Evolutionary conservation across 2,797 vertebrate genomes (phyloP).

Genomic region (Lithobates pipiens): DNA sequence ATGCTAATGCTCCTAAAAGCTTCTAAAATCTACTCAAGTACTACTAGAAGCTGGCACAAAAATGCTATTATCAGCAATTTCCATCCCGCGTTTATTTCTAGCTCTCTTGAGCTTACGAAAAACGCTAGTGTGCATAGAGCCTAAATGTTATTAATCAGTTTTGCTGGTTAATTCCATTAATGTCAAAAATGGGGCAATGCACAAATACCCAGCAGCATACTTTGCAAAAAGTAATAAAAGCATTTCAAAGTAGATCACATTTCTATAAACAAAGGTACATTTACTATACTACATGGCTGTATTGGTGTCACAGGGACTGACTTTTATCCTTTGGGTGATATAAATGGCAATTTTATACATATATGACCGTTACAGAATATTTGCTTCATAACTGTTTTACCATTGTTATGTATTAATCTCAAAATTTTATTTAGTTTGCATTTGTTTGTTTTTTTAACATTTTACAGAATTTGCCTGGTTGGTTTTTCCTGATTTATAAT

Average conservation of each 20-base stretch:
- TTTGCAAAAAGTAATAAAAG: background rate
- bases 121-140: too few relatives aligned
- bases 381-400: background rate
- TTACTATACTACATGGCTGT: constrained; percentile 24
- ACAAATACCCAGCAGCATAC: background rate
- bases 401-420: background rate
- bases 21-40: too few relatives aligned
- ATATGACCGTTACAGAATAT: background rate
- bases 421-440: background rate
- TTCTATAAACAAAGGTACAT: background rate
- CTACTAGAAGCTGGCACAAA: too few relatives aligned
- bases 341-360: background rate
- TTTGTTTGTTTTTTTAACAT: too few relatives aligned
- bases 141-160: constrained; percentile 69
- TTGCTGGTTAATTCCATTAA: constrained; percentile 73
- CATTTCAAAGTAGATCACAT: background rate
- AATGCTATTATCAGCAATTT: too few relatives aligned
- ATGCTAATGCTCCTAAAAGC: too few relatives aligned
- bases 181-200: constrained; percentile 79
- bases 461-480: constrained; percentile 32
- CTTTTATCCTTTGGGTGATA: too few relatives aligned
- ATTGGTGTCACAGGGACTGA: background rate
- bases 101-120: too few relatives aligned
- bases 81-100: too few relatives aligned
- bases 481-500: constrained; percentile 66